A percentile compares a stretch with the other conserved stretches of the same genome.
Conservation (phyloP, 1,140 invertebrate genomes). For the Lineus longissimus region DNA sequence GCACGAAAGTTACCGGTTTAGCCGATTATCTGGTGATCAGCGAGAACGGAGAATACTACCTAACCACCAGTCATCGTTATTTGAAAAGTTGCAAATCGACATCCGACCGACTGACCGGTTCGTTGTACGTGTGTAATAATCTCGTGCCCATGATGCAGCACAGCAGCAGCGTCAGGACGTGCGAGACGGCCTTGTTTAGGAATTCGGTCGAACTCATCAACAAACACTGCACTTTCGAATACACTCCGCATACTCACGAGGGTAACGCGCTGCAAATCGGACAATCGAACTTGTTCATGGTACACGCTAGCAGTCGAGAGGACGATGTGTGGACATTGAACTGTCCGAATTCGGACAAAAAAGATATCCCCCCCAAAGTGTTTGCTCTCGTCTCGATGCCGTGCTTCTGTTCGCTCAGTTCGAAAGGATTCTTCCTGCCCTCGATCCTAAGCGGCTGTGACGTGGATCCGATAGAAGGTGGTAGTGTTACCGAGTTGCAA, state of each 20-base stretch:
- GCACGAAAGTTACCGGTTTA: background rate
- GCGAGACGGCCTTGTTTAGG: background rate
- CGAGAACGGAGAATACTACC: background rate
- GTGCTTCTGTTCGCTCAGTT: background rate
- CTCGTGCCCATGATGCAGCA: background rate
- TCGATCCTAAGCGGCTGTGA: background rate
- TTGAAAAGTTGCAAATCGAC: background rate
- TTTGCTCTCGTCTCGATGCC: background rate
- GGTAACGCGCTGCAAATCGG: background rate
- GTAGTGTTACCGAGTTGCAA: background rate
- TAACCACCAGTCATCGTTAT: background rate
- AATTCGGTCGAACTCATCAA: background rate
- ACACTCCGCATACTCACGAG: background rate
- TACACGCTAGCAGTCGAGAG: constrained; percentile 4
- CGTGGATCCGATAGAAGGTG: background rate
- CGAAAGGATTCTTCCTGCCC: background rate
- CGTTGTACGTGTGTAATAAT: background rate
- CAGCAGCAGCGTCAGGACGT: background rate
- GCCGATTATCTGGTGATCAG: constrained; percentile 2
- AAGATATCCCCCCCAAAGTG: background rate
- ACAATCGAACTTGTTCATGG: background rate
- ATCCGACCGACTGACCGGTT: background rate
- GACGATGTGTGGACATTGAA: constrained; percentile 4
- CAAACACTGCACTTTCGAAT: background rate
- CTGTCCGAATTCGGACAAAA: background rate